Evolutionary conservation across 2,113 vertebrate species (phyloP).

Genomic region (Copsychus sechellarum): DNA sequence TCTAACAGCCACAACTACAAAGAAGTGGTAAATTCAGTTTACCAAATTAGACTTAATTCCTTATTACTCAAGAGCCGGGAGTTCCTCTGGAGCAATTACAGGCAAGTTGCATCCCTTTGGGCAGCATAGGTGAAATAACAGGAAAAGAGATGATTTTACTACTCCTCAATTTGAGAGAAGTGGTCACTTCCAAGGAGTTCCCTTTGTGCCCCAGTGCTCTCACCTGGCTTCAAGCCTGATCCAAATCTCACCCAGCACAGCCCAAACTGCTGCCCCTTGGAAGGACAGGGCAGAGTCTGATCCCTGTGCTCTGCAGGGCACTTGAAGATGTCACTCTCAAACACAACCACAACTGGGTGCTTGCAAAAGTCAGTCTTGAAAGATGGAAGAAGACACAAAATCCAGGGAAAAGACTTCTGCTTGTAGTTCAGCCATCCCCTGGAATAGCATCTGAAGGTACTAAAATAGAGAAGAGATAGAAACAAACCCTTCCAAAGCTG

Average conservation of each 20-base stretch:
- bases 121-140: neutral
- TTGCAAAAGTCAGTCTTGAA: neutral
- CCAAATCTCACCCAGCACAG: neutral
- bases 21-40: constrained; percentile 38
- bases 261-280: neutral
- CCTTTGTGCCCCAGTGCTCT: neutral
- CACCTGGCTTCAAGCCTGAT: neutral
- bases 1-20: constrained; percentile 6
- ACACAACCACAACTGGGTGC: neutral
- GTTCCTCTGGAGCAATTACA: neutral
- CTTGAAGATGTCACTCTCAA: neutral
- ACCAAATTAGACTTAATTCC: constrained; percentile 46
- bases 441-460: neutral
- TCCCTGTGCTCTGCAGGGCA: neutral
- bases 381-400: neutral
- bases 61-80: constrained; percentile 17
- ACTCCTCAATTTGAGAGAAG: neutral
- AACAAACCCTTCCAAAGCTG: neutral
- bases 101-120: constrained; percentile 38
- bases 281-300: neutral
- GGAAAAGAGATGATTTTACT: constrained; percentile 8
- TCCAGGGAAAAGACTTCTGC: neutral
- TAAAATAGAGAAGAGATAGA: neutral
- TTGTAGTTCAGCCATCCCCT: neutral
- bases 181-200: neutral